Percentiles rank a stretch among this genome's conserved stretches.
These are phyloP conservation scores for Albula goreensis DNA, from an alignment of 2,113 vertebrate species.

Conservation along the genomic window DNA sequence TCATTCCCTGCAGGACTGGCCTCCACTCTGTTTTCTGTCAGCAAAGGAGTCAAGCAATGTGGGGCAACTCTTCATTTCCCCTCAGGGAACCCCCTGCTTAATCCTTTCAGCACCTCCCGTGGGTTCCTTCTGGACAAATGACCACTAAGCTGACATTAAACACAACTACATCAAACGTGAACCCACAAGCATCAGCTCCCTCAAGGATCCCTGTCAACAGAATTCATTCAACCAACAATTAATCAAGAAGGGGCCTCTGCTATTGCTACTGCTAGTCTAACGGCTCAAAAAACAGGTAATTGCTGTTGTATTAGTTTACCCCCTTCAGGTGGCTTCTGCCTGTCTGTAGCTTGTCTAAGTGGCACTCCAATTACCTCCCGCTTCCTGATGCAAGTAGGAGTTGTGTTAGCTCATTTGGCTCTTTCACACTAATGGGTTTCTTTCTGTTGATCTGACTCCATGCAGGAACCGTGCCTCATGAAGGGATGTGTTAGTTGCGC, in stretches of 20 bases:
- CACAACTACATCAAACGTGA: background rate
- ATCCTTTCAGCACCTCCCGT: background rate
- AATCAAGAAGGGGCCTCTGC: background rate
- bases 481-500: background rate
- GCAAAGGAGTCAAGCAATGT: background rate
- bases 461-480: background rate
- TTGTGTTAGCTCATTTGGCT: background rate
- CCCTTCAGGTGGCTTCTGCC: slow-evolving; percentile 13
- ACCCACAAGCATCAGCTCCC: background rate
- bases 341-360: background rate
- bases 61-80: background rate
- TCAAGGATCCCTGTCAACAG: background rate
- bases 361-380: background rate
- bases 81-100: background rate
- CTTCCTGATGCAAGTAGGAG: background rate
- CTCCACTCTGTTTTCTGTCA: slow-evolving; percentile 1
- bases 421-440: background rate
- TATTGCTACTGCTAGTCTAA: background rate
- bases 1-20: background rate
- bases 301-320: slow-evolving; percentile 20
- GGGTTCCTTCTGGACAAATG: slow-evolving; percentile 29
- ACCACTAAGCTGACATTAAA: background rate
- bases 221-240: slow-evolving; percentile 1
- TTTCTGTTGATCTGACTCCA: background rate
- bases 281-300: background rate